Base-by-base conservation (phyloP, 2,888 invertebrate genomes). In the Coenonympha arcania region DNA sequence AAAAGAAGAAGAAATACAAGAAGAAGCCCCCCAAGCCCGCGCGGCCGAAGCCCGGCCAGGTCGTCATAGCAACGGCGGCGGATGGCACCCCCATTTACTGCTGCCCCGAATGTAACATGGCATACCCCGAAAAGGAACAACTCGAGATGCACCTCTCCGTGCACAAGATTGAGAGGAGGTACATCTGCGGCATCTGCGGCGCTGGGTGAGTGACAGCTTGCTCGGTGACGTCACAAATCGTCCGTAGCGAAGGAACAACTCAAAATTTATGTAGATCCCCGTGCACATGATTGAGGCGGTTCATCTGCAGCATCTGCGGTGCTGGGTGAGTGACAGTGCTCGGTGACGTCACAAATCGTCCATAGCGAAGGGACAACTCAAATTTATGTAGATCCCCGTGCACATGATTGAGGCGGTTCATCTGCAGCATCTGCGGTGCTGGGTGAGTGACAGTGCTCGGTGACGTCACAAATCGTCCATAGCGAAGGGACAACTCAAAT, bases 71-170 rank as follows among this genome's bases (percentile, higher is more conserved):
- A 0, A 90, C 90, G 0, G 91, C 92, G 0, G 71, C 92, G 0
- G 93, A 93, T 66, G 94, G 94, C 11, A 90, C 92, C 0, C 89
- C 91, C 0, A 76, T 93, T 16, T 93, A 88, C 79, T 93, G 93
- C 74, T 93, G 93, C 69, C 93, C 93, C 0, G 92, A 93, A 77
- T 93, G 93, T 69, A 90, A 92, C 71, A 92, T 93, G 92, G 93
- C 92, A 0, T 93, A 93, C 71, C 91, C 93, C 0, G 92, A 93
- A 63, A 93, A 93, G 70, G 92, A 92, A 57, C 88, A 92, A 62
- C 77, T 94, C n/a, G 93, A 94, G 68, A 89, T 91, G 69, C 93
- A 93, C 72, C 80, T 93, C 26, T 88, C 90, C 6, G 91, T 91
- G 20, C 93, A 94, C 71, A 93, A 93, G 83, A 93, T 93, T 54